phyloP scores from a whole-genome alignment of 2,113 vertebrate species.

The Petaurus breviceps region DNA sequence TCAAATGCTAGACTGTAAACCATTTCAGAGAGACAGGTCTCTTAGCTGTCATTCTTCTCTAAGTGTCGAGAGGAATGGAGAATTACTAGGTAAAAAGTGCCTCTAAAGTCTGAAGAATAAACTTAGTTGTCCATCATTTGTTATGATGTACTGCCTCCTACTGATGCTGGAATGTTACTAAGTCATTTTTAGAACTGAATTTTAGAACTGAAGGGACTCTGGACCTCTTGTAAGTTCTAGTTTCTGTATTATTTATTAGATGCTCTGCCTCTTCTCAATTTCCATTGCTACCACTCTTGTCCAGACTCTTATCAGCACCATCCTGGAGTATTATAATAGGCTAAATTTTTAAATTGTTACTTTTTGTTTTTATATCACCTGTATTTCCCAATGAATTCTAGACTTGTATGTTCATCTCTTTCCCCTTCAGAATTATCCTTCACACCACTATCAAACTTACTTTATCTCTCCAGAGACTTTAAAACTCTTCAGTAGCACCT shows the following conservation, averaged over 20 bases:
- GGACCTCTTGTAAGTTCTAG: too few relatives aligned
- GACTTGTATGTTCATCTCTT: neutral
- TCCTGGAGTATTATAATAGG: neutral
- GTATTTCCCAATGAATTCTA: neutral
- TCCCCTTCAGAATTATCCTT: neutral
- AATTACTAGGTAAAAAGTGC: neutral
- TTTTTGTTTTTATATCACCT: neutral
- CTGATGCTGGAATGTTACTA: neutral
- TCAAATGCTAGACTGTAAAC: neutral
- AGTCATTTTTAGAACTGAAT: neutral
- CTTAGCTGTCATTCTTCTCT: neutral
- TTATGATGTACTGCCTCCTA: neutral
- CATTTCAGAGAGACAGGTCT: too few relatives aligned
- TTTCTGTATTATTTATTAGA: too few relatives aligned
- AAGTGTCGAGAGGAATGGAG: neutral
- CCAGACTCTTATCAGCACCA: neutral
- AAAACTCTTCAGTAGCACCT: neutral
- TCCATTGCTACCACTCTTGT: neutral
- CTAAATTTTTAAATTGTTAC: neutral
- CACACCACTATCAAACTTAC: neutral
- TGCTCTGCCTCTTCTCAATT: neutral
- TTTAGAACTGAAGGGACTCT: neutral
- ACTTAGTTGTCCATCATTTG: neutral
- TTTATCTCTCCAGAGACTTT: neutral
- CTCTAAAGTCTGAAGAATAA: neutral